phyloP scores from a whole-genome alignment of 92 coral and sea anemone species.

The Phenganax stokvisi region DNA sequence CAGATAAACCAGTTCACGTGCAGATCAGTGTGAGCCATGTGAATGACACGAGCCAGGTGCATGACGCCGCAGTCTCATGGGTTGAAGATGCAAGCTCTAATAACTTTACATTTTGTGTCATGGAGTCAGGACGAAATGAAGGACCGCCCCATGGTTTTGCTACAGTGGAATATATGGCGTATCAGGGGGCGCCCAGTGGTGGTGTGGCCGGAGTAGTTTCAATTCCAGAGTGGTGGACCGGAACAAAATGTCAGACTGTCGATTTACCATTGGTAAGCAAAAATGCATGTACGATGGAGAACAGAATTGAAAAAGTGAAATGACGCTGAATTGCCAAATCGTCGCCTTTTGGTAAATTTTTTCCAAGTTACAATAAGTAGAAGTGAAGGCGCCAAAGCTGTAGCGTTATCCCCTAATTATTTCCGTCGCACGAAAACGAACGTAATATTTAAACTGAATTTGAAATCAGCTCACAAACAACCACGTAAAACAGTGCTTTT shows the following conservation, averaged over 20 bases:
- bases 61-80: slow-evolving; percentile 71
- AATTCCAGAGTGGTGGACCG: slow-evolving; percentile 30
- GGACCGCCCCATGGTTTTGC: slow-evolving; percentile 7
- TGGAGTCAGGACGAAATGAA: slow-evolving; percentile 26
- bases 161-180: slow-evolving; percentile 8
- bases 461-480: no score
- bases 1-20: slow-evolving; percentile 63
- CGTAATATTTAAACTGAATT: no score
- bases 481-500: no score
- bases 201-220: slow-evolving; percentile 13
- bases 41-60: slow-evolving; percentile 46
- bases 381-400: no score
- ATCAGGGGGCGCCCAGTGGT: slow-evolving; percentile 18
- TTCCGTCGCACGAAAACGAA: no score
- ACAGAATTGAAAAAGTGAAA: no score
- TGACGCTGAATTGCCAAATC: no score
- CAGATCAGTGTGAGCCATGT: slow-evolving; percentile 66
- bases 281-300: no score
- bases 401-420: no score
- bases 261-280: no score
- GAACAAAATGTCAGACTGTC: slow-evolving; percentile 19
- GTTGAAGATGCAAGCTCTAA: slow-evolving; percentile 44
- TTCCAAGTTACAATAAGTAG: no score
- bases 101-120: slow-evolving; percentile 40
- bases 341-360: no score